Evolutionary conservation across 2,113 vertebrate species (phyloP), one percentile per base, ranked within the genome.

Genomic region (Polyodon spathula): DNA sequence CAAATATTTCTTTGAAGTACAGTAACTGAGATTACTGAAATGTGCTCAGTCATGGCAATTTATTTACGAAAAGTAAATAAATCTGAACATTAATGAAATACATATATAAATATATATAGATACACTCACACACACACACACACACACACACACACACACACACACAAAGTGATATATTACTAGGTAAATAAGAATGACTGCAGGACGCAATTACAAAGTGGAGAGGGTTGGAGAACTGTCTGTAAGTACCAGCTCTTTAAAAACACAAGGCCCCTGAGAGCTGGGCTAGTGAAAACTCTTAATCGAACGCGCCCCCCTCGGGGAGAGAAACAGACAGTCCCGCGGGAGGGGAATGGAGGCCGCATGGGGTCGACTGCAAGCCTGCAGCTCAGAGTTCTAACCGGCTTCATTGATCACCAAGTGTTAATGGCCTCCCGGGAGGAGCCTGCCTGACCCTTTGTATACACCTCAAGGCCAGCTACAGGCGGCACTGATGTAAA

Each of bases 241-340:
- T 14, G 14, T 46, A 46, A 46, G 5, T 46, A 8, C 14, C 44
- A 46, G 14, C 8, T 65, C 37, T 60, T 44, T 50, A 59, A 50
- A 27, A 15, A 39, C 52, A 39, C 43, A 27, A 8, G 11, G 41
- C 42, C 17, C 41, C 14, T 2, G 12, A 38, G 16, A 9, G 37
- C 6, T n/a, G 11, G 37, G 10, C 16, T 66, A 61, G 56, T 57
- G 58, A 61, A 66, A 61, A 51, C 37, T 42, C 43, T 61, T n/a
- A 50, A 42, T 60, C 17, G 11, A 44, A 40, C 15, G 9, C 44
- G 14, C 15, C 15, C 61, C 61, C 61, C n/a, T 3, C 54, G 2
- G 43, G 61, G 46, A 46, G 14, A 46, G 8, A 46, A 46, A 46
- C 2, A 46, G 44, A 46, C n/a, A 3, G 46, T n/a, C 46, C 54